Percentiles rank a stretch among this genome's conserved stretches.
These are phyloP conservation scores for Drosophila serrata DNA, from an alignment of 1,140 invertebrate species.

Conservation along the genomic window DNA sequence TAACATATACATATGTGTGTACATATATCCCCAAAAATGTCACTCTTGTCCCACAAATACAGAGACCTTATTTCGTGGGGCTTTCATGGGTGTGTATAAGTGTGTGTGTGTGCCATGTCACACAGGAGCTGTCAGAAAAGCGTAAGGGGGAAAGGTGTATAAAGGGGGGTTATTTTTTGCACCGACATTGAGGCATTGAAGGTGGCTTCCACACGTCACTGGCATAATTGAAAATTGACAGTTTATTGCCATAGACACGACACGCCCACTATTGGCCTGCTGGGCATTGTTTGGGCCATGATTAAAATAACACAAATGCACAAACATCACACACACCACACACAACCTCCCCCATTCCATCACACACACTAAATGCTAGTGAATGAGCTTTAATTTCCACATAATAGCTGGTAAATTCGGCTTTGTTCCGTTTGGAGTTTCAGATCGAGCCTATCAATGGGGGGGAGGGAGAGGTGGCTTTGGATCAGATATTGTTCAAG, in stretches of 20 bases:
- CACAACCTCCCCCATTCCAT: not conserved
- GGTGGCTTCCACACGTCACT: slow-evolving; percentile 47
- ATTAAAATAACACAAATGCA: slow-evolving; percentile 54
- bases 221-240: slow-evolving; percentile 68
- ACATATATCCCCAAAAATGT: slow-evolving; percentile 39
- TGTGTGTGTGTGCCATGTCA: slow-evolving; percentile 27
- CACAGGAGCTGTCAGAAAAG: slow-evolving; percentile 30
- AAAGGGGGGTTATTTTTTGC: not conserved
- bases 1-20: no score
- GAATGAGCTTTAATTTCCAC: slow-evolving; percentile 64
- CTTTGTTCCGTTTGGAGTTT: slow-evolving; percentile 25
- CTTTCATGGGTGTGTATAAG: slow-evolving; percentile 14
- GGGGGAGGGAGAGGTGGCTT: slow-evolving; percentile 39
- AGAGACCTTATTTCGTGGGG: slow-evolving; percentile 12
- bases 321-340: slow-evolving; percentile 13
- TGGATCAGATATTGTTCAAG: slow-evolving; percentile 26
- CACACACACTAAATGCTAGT: slow-evolving; percentile 28
- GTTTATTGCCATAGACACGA: slow-evolving; percentile 64
- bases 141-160: not conserved
- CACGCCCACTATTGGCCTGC: slow-evolving; percentile 51
- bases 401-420: slow-evolving; percentile 60
- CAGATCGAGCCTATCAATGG: slow-evolving; percentile 6
- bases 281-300: slow-evolving; percentile 54
- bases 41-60: no score
- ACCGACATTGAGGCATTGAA: slow-evolving; percentile 1